Conservation (phyloP, 2,113 vertebrate genomes). For the Peromyscus californicus region DNA sequence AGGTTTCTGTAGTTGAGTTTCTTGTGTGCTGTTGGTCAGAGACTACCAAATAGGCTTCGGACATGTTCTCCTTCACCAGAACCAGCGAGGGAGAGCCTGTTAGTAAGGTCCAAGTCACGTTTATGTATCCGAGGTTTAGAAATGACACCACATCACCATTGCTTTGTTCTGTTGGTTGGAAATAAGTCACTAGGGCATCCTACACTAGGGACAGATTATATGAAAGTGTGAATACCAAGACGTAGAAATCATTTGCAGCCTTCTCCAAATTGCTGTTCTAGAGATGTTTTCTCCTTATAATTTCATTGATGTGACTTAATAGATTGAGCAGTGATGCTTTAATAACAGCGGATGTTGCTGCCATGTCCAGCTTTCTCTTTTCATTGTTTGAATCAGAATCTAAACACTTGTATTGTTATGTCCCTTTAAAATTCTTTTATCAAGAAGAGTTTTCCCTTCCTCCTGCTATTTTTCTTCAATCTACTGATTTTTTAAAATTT, state of each 20-base stretch:
- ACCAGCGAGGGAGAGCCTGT: not conserved
- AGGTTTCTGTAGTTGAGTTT: not conserved
- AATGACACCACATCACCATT: not conserved
- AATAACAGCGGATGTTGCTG: not conserved
- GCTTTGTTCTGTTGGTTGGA: slow-evolving; percentile 17
- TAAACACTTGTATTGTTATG: not conserved
- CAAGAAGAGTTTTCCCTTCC: not conserved
- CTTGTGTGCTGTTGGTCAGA: not conserved
- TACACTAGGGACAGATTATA: not conserved
- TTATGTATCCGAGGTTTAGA: not conserved
- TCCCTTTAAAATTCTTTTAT: slow-evolving; percentile 24
- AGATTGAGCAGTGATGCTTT: not conserved
- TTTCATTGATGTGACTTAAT: not conserved
- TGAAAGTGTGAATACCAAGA: not conserved
- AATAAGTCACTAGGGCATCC: not conserved
- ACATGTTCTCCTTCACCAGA: slow-evolving; percentile 32
- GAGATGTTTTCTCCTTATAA: slow-evolving; percentile 4
- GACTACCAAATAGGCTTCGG: not conserved
- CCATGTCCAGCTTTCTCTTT: slow-evolving; percentile 19
- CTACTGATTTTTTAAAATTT: not conserved
- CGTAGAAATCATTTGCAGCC: not conserved
- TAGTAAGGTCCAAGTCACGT: not conserved
- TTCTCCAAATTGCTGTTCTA: not conserved
- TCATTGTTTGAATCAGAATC: not conserved
- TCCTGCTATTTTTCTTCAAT: not conserved